Conservation (phyloP, 1,140 invertebrate genomes). For the Lysiphlebus fabarum region DNA sequence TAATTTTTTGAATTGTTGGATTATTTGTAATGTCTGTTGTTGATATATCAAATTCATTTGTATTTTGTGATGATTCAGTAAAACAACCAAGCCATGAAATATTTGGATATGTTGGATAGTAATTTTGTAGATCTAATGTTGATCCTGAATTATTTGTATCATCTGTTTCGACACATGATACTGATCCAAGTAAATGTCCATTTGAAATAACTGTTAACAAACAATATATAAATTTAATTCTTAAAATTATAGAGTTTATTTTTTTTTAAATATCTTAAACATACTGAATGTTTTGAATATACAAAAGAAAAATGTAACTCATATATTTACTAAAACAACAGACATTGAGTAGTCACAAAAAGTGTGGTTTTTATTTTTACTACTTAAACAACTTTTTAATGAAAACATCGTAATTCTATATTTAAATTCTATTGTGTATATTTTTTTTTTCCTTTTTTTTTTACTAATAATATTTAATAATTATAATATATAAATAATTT, state of each 20-base stretch:
- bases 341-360: neutral
- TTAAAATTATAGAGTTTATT: conserved; percentile 7
- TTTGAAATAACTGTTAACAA: conserved; percentile 23
- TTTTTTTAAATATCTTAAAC: too few species aligned
- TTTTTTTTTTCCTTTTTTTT: too few species aligned
- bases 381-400: neutral
- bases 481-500: too few species aligned
- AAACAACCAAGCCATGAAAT: conserved; percentile 35
- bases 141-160: conserved; percentile 15
- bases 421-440: neutral
- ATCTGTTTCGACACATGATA: conserved; percentile 23
- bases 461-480: too few species aligned
- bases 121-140: conserved; percentile 19
- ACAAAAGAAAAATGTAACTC: conserved; percentile 7
- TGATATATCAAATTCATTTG: conserved; percentile 18
- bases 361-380: neutral
- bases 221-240: conserved; percentile 16
- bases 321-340: conserved; percentile 9
- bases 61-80: conserved; percentile 17
- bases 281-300: neutral
- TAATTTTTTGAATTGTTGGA: conserved; percentile 25
- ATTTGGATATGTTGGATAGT: conserved; percentile 29
- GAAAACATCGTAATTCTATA: neutral
- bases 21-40: conserved; percentile 9
- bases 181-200: conserved; percentile 17